These are phyloP conservation scores for Polyommatus icarus DNA, from an alignment of 2,888 invertebrate species.

Conservation along the genomic window DNA sequence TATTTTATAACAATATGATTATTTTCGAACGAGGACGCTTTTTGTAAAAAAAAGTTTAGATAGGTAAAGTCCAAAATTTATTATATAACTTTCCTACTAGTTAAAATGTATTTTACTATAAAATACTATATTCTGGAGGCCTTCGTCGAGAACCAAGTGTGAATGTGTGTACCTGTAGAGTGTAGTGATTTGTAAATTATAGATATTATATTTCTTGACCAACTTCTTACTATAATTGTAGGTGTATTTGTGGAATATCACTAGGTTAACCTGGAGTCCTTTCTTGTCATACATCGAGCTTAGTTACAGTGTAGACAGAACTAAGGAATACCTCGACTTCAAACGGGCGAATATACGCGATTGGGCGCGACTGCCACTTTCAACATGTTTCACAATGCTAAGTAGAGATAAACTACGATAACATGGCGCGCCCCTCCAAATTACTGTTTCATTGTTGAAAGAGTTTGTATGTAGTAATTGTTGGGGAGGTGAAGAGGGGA, in stretches of 20 bases:
- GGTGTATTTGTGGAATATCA: conserved; percentile 56
- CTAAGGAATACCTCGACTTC: no score
- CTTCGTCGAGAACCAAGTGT: conserved; percentile 62
- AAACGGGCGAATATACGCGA: no score
- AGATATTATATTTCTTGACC: conserved; percentile 61
- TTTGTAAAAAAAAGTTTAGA: background rate
- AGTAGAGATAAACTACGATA: no score
- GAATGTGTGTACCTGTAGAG: conserved; percentile 31
- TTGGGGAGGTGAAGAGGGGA: no score
- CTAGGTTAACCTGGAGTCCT: conserved; percentile 51
- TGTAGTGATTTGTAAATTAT: conserved; percentile 34
- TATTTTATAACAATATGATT: background rate
- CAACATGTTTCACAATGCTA: background rate
- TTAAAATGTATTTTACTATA: conserved; percentile 62
- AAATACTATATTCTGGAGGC: conserved; percentile 66
- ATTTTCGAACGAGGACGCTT: background rate
- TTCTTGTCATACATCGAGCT: background rate
- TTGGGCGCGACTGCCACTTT: no score
- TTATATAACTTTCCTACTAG: conserved; percentile 36
- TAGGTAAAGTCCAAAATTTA: conserved; percentile 24
- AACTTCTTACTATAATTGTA: conserved; percentile 57
- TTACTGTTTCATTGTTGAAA: no score
- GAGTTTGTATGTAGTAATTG: no score
- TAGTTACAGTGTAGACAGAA: background rate
- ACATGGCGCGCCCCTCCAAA: no score